Evolutionary conservation across 2,888 invertebrate genomes (phyloP).

Genomic region (Acanthoscelides obtectus): DNA sequence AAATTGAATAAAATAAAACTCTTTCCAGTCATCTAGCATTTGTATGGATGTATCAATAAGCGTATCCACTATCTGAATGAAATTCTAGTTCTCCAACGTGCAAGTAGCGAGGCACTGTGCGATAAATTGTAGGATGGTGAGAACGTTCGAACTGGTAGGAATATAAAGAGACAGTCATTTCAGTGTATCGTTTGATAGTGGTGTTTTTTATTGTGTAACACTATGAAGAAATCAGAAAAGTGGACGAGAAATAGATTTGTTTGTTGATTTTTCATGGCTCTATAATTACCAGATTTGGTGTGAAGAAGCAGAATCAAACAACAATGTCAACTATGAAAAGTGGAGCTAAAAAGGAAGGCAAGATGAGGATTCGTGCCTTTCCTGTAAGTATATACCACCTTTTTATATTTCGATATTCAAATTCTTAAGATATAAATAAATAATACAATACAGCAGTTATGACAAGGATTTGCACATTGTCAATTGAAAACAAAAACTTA

Average conservation of each 20-base stretch:
- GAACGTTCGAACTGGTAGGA: slow-evolving; percentile 26
- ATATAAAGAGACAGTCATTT: slow-evolving; percentile 25
- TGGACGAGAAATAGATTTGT: slow-evolving; percentile 16
- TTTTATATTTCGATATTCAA: not conserved
- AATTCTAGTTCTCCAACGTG: not conserved
- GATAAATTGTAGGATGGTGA: slow-evolving; percentile 8
- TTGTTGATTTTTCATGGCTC: slow-evolving; percentile 18
- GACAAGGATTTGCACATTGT: not conserved
- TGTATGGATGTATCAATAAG: not conserved
- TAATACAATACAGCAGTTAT: not conserved
- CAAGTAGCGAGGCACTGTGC: not conserved
- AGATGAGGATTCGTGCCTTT: slow-evolving; percentile 97
- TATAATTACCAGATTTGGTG: slow-evolving; percentile 36
- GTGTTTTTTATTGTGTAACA: slow-evolving; percentile 14
- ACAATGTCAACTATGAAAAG: slow-evolving; percentile 61
- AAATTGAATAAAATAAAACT: not conserved
- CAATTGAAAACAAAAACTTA: slow-evolving; percentile 21
- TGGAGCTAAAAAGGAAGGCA: slow-evolving; percentile 85
- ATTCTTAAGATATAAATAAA: not conserved
- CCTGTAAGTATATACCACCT: slow-evolving; percentile 68
- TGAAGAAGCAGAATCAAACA: slow-evolving; percentile 28
- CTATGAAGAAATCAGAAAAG: slow-evolving; percentile 20
- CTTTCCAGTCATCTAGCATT: not conserved
- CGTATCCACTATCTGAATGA: not conserved
- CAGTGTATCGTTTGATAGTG: slow-evolving; percentile 16